A percentile compares a stretch with the other conserved stretches of the same genome.
These are phyloP conservation scores for Agrenia bidenticulata DNA, from an alignment of 2,888 invertebrate genomes.

Conservation along the genomic window DNA sequence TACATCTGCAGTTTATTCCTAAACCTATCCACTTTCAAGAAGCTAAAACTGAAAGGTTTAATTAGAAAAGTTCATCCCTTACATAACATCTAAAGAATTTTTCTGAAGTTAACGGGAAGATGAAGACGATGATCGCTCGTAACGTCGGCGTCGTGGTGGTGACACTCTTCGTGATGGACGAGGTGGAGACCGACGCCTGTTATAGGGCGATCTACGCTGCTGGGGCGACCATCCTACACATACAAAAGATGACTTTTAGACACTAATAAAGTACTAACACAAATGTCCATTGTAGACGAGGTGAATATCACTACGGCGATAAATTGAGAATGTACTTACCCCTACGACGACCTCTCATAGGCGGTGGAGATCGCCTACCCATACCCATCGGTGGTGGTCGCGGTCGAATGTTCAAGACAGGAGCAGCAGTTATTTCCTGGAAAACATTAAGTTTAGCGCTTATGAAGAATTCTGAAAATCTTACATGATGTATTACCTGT, in stretches of 20 bases:
- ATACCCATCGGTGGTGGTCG: conserved; percentile 52
- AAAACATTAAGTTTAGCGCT: no score
- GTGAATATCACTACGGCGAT: no score
- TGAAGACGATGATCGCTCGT: conserved; percentile 51
- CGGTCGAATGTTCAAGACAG: conserved; percentile 70
- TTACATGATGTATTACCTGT: no score
- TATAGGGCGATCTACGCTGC: conserved; percentile 52
- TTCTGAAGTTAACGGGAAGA: conserved; percentile 52
- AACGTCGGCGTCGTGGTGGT: conserved; percentile 48
- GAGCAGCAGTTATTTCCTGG: conserved; percentile 91
- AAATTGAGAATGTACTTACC: no score
- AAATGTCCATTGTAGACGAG: no score
- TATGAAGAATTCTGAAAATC: no score
- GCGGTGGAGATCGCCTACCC: conserved; percentile 54
- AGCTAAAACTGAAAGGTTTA: no score
- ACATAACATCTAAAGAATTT: no score
- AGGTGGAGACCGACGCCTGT: conserved; percentile 52
- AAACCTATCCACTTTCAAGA: no score
- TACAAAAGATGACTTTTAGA: background rate
- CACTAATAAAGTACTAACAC: no score
- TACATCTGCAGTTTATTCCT: no score
- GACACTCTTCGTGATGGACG: conserved; percentile 42
- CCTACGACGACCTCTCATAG: conserved; percentile 36
- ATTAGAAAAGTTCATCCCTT: no score
- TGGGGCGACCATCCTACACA: conserved; percentile 61